Base-by-base conservation (phyloP, 2,113 vertebrate species). In the Dissostichus mawsoni region DNA sequence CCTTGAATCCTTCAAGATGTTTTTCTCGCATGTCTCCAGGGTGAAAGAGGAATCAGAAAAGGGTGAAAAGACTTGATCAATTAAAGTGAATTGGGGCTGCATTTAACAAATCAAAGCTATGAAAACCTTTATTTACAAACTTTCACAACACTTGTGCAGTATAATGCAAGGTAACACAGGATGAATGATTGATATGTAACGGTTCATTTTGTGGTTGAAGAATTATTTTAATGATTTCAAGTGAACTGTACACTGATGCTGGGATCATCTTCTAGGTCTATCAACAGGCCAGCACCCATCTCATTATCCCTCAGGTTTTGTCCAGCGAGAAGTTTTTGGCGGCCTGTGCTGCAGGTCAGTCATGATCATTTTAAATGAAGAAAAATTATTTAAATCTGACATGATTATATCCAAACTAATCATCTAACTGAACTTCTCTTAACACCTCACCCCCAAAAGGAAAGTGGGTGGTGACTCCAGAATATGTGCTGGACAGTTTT, bases 241-340 rank as follows among this genome's bases (percentile, higher is more conserved):
- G 36, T 41, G 36, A 41, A 41, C 36, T 41, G 36, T 41, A 41
- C 41, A 75, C 12, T 63, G 18, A 69, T 65, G 48, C 44, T 69
- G 4, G 72, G 2, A 3, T 80, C 75, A 11, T 88, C 90, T 89
- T 79, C 10, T 88, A 99, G 98, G 93, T 94, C 80, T 99, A 97
- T 83, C 95, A 95, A 82, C 90, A 94, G 44, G 88, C 86, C 81
- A 95, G 94, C 18, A 97, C 97, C 10, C 98, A 99, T 89, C 94
- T 99, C 58, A 94, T 99, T 91, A 96, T 96, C 44, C 94, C 95
- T 76, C 92, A 91, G n/a, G 91, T 95, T 3, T 94, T 95, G 93
- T 94, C 92, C 76, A 98, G 97, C 86, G 98, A 99, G 89, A 99
- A 99, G 87, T 95, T 97, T 91, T 92, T 99, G 85, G 96, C 97